Evolutionary conservation across 1,140 invertebrate genomes (phyloP).

Genomic region (Panulirus ornatus): DNA sequence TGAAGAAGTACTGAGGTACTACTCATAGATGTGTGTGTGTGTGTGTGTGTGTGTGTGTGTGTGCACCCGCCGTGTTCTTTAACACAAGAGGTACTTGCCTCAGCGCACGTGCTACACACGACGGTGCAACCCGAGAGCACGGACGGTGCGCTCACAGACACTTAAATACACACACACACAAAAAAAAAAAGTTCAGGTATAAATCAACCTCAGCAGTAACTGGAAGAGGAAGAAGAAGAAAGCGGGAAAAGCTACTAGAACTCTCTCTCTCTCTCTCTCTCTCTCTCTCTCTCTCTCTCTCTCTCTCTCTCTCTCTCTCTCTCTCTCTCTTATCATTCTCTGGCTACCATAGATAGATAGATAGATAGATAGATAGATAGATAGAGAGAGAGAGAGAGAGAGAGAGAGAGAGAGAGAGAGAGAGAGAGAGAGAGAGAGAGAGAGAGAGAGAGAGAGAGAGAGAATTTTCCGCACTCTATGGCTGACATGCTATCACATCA

Average conservation of each 20-base stretch:
- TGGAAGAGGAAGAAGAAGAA: neutral
- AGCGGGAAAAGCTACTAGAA: neutral
- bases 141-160: neutral
- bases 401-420: conserved; percentile 39
- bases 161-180: neutral
- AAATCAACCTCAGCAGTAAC: neutral
- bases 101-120: neutral
- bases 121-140: neutral
- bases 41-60: no score
- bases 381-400: no score
- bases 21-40: no score
- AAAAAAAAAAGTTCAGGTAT: neutral
- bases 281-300: conserved; percentile 7
- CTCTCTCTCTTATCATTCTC: neutral
- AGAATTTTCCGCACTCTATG: no score
- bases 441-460: conserved; percentile 25
- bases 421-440: no score
- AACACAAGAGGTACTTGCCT: neutral
- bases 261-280: neutral
- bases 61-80: no score
- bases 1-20: no score
- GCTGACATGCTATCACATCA: no score
- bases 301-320: conserved; percentile 7
- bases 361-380: no score
- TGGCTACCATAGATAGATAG: no score